phyloP scores from a whole-genome alignment of 2,888 invertebrate genomes.

The Spilosoma lubricipeda region DNA sequence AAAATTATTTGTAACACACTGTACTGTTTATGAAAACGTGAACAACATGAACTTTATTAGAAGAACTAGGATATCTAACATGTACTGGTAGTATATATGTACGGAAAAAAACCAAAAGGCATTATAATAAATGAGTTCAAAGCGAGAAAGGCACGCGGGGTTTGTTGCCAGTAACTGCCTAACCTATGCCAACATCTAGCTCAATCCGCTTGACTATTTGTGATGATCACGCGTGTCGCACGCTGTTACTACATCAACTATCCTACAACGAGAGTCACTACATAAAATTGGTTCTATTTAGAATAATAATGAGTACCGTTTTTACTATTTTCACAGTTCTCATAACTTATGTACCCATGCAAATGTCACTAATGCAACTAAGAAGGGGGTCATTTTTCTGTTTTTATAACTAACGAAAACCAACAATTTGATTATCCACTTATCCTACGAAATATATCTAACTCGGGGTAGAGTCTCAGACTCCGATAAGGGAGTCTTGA shows the following conservation, averaged over 20 bases:
- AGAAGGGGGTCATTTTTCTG: no score
- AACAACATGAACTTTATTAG: no score
- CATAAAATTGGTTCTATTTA: neutral
- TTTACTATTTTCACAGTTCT: no score
- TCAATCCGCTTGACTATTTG: constrained; percentile 23
- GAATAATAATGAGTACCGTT: neutral
- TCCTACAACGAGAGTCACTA: neutral
- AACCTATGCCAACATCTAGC: constrained; percentile 55
- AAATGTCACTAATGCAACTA: no score
- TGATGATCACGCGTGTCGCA: constrained; percentile 15
- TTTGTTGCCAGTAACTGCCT: constrained; percentile 51
- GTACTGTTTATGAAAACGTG: no score
- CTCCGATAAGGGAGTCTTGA: neutral
- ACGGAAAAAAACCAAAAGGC: neutral
- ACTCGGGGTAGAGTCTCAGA: neutral
- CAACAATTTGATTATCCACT: no score
- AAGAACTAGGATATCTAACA: neutral
- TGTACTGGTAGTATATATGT: neutral
- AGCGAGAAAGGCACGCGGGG: constrained; percentile 44
- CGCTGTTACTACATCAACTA: constrained; percentile 1
- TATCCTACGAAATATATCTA: no score
- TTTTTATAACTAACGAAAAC: no score
- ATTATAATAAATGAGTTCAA: constrained; percentile 41
- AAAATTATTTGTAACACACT: no score
- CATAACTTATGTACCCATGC: no score